Evolutionary conservation across 2,888 invertebrate species (phyloP).

Genomic region (Pterostichus madidus): DNA sequence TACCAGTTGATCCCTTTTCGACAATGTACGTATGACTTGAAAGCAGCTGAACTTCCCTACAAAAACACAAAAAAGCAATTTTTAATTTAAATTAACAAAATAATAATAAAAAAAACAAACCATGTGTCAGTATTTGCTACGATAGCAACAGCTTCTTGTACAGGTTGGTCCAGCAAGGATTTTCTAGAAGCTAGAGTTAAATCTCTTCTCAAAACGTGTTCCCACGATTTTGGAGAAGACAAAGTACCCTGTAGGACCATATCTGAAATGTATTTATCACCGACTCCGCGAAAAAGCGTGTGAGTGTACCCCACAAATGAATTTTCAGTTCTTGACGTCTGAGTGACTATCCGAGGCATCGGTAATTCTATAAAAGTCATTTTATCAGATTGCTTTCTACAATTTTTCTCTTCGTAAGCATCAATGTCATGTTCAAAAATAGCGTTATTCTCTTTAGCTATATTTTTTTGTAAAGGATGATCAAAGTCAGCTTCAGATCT

Average conservation of each 20-base stretch:
- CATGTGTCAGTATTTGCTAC: slow-evolving; percentile 90
- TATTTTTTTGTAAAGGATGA: slow-evolving; percentile 55
- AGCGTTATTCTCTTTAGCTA: slow-evolving; percentile 64
- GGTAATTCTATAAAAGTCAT: slow-evolving; percentile 81
- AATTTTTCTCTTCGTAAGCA: slow-evolving; percentile 67
- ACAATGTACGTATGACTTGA: slow-evolving; percentile 79
- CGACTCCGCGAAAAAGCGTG: slow-evolving; percentile 82
- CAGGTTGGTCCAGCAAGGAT: slow-evolving; percentile 83
- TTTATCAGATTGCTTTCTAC: slow-evolving; percentile 71
- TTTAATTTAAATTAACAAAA: slow-evolving; percentile 34
- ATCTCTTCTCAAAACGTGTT: slow-evolving; percentile 79
- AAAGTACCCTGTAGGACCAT: slow-evolving; percentile 87
- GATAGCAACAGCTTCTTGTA: slow-evolving; percentile 89
- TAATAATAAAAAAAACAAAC: slow-evolving; percentile 76
- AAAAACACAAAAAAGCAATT: not conserved
- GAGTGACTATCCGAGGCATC: slow-evolving; percentile 76
- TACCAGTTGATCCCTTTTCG: slow-evolving; percentile 76
- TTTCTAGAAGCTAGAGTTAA: slow-evolving; percentile 78
- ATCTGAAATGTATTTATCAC: slow-evolving; percentile 85
- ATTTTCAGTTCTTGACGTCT: slow-evolving; percentile 2
- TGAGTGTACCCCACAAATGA: slow-evolving; percentile 78
- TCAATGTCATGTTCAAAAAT: slow-evolving; percentile 69
- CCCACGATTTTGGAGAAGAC: slow-evolving; percentile 81
- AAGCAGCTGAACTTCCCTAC: slow-evolving; percentile 80
- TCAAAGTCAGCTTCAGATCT: slow-evolving; percentile 30